Percentiles rank a stretch among this genome's conserved stretches.
Conservation (phyloP, 2,888 invertebrate species). For the Gnatocerus cornutus region DNA sequence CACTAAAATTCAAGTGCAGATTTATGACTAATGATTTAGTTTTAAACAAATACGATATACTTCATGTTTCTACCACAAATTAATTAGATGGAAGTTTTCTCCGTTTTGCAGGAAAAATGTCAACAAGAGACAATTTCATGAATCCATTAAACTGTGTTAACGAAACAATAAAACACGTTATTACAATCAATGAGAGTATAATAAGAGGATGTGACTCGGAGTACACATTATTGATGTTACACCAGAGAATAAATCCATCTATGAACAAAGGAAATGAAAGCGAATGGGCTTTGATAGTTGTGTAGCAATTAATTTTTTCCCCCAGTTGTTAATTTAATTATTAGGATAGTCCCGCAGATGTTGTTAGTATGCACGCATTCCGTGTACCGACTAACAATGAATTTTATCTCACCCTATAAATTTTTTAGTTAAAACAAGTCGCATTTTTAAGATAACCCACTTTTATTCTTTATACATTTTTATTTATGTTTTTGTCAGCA, state of each 20-base stretch:
- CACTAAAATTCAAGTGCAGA: background rate
- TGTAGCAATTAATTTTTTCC: slow-evolving; percentile 27
- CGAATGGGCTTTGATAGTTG: slow-evolving; percentile 26
- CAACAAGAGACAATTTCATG: no score
- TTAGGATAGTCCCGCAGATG: slow-evolving; percentile 10
- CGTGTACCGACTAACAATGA: slow-evolving; percentile 29
- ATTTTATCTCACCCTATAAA: slow-evolving; percentile 44
- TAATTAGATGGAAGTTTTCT: no score
- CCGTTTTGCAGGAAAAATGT: no score
- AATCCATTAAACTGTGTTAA: slow-evolving; percentile 1
- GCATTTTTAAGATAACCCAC: slow-evolving; percentile 41
- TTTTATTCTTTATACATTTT: slow-evolving; percentile 25
- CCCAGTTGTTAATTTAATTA: slow-evolving; percentile 35
- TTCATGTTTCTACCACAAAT: no score
- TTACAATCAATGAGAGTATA: no score
- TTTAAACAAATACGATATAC: no score
- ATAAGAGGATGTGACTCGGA: background rate
- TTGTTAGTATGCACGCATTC: slow-evolving; percentile 36
- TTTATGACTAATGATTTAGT: no score
- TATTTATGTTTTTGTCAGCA: slow-evolving; percentile 22
- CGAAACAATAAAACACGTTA: slow-evolving; percentile 12
- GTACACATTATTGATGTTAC: slow-evolving; percentile 7
- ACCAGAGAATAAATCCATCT: background rate
- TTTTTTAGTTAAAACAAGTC: slow-evolving; percentile 33
- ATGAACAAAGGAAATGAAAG: slow-evolving; percentile 12